These are phyloP conservation scores for Anhinga anhinga DNA, from an alignment of 2,113 vertebrate genomes.

Conservation along the genomic window DNA sequence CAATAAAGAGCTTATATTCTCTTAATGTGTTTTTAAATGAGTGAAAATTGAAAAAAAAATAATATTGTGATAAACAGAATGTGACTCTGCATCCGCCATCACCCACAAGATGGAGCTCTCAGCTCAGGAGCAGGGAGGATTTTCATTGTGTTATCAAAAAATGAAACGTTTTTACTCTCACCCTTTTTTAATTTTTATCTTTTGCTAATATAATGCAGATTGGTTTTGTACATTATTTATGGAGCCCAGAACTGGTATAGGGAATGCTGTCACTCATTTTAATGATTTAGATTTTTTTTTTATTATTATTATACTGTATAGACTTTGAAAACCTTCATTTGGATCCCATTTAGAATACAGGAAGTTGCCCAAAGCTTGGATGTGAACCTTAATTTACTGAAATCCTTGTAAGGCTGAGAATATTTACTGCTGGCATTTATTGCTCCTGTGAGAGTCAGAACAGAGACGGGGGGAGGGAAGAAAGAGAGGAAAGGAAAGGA, in stretches of 20 bases:
- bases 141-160: neutral
- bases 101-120: conserved; percentile 72
- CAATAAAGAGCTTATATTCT: neutral
- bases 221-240: conserved; percentile 64
- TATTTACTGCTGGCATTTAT: conserved; percentile 73
- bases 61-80: neutral
- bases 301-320: conserved; percentile 58
- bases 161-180: neutral
- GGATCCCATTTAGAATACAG: conserved; percentile 66
- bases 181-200: conserved; percentile 57
- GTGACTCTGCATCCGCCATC: rapidly evolving
- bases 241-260: conserved; percentile 57
- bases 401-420: conserved; percentile 51
- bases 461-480: neutral
- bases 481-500: neutral
- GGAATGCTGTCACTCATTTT: conserved; percentile 69
- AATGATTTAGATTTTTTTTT: conserved; percentile 60
- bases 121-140: conserved; percentile 12
- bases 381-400: conserved; percentile 70
- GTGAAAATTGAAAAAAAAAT: neutral
- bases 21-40: neutral
- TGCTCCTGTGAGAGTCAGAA: conserved; percentile 50
- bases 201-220: conserved; percentile 65
- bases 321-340: conserved; percentile 64
- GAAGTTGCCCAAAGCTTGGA: conserved; percentile 68